A percentile compares a stretch with the other conserved stretches of the same genome.
These are phyloP conservation scores for Bombus vancouverensis DNA, from an alignment of 1,140 invertebrate species.

Conservation along the genomic window DNA sequence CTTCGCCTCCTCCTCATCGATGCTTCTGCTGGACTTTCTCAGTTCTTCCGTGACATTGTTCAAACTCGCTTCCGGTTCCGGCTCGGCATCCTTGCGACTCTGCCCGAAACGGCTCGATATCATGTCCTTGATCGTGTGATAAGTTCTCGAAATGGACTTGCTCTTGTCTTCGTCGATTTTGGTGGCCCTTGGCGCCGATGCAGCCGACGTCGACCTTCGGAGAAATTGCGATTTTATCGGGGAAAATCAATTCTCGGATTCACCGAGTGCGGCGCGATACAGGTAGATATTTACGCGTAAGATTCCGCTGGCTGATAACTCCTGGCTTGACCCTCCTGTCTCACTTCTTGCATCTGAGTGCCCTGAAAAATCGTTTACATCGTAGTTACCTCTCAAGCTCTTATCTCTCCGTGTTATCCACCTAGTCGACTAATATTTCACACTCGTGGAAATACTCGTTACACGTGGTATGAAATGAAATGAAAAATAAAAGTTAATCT, in stretches of 20 bases:
- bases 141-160: slow-evolving; percentile 89
- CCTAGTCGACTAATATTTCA: not conserved
- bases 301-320: slow-evolving; percentile 72
- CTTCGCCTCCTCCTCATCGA: slow-evolving; percentile 78
- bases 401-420: not conserved
- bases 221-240: slow-evolving; percentile 38
- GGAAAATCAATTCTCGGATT: slow-evolving; percentile 6
- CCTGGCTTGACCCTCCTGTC: slow-evolving; percentile 73
- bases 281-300: slow-evolving; percentile 74
- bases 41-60: slow-evolving; percentile 86
- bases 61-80: slow-evolving; percentile 84
- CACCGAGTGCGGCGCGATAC: not conserved
- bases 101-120: slow-evolving; percentile 90
- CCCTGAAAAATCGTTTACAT: slow-evolving; percentile 63
- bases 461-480: too few species aligned
- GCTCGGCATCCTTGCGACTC: slow-evolving; percentile 83
- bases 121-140: slow-evolving; percentile 92
- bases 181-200: slow-evolving; percentile 67
- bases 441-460: too few species aligned
- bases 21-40: slow-evolving; percentile 82
- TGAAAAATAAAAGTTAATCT: too few species aligned
- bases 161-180: slow-evolving; percentile 84
- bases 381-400: not conserved
- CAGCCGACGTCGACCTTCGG: slow-evolving; percentile 70
- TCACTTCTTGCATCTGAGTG: slow-evolving; percentile 73